Evolutionary conservation across 1,140 invertebrate genomes (phyloP).

Genomic region (Macrocentrus cingulum): DNA sequence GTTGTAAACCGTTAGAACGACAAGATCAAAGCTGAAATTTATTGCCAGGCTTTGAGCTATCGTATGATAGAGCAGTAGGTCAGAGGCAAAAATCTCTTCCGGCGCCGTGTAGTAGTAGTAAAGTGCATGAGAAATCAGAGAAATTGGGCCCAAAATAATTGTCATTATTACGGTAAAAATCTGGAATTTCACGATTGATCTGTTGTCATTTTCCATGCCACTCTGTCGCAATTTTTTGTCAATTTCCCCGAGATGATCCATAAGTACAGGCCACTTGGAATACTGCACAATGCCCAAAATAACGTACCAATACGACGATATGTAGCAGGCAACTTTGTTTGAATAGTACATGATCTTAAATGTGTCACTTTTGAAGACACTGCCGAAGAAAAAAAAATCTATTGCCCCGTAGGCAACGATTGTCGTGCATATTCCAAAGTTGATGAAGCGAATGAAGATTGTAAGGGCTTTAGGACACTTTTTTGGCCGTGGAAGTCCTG

Average conservation of each 20-base stretch:
- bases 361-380: slow-evolving; percentile 38
- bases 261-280: slow-evolving; percentile 37
- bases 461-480: slow-evolving; percentile 30
- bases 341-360: slow-evolving; percentile 45
- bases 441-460: slow-evolving; percentile 31
- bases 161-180: slow-evolving; percentile 26
- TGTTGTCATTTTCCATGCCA: slow-evolving; percentile 22
- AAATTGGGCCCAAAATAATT: slow-evolving; percentile 31
- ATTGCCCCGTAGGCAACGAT: slow-evolving; percentile 39
- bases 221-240: slow-evolving; percentile 33
- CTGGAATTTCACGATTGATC: slow-evolving; percentile 26
- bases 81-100: slow-evolving; percentile 40
- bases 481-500: slow-evolving; percentile 31
- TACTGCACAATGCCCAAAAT: slow-evolving; percentile 34
- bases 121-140: slow-evolving; percentile 30
- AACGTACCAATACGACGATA: slow-evolving; percentile 44
- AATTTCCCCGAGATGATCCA: slow-evolving; percentile 31
- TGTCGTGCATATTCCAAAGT: slow-evolving; percentile 36
- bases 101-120: slow-evolving; percentile 39
- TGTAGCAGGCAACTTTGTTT: slow-evolving; percentile 38
- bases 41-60: slow-evolving; percentile 37
- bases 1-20: slow-evolving; percentile 31
- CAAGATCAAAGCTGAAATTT: slow-evolving; percentile 38
- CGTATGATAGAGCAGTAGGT: slow-evolving; percentile 41
- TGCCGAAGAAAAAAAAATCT: slow-evolving; percentile 39